Conservation (phyloP, 2,113 vertebrate genomes). For the Bubo scandiacus region DNA sequence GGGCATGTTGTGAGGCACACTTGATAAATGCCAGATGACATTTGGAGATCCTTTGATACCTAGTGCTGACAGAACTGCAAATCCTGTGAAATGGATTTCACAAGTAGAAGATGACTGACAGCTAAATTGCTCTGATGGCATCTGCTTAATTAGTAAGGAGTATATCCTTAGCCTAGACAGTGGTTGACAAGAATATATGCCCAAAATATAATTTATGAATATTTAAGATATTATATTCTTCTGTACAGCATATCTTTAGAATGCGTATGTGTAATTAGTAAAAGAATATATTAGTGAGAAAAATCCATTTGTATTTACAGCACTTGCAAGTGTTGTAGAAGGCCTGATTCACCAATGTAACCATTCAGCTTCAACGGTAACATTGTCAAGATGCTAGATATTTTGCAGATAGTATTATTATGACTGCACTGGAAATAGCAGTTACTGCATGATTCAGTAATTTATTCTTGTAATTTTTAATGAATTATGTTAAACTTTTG, state of each 20-base stretch:
- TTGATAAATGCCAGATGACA: background rate
- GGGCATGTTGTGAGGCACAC: background rate
- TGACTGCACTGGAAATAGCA: background rate
- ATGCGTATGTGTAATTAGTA: background rate
- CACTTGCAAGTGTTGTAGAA: background rate
- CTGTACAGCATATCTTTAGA: background rate
- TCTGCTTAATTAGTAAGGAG: background rate
- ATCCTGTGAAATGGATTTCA: background rate
- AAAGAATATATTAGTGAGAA: background rate
- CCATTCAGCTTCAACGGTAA: background rate
- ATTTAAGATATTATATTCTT: background rate
- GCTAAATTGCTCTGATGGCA: background rate
- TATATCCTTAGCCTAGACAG: background rate
- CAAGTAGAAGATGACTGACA: background rate
- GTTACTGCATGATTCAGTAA: background rate
- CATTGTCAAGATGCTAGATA: background rate
- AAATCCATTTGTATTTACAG: background rate
- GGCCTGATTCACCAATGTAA: background rate
- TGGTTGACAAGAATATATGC: background rate
- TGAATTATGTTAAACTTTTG: background rate
- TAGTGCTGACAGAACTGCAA: background rate
- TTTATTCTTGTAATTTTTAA: background rate
- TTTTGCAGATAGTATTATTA: background rate
- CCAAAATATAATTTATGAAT: background rate
- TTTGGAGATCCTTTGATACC: background rate